Conservation (phyloP, 2,888 invertebrate species). For the Drosophila quinaria region DNA sequence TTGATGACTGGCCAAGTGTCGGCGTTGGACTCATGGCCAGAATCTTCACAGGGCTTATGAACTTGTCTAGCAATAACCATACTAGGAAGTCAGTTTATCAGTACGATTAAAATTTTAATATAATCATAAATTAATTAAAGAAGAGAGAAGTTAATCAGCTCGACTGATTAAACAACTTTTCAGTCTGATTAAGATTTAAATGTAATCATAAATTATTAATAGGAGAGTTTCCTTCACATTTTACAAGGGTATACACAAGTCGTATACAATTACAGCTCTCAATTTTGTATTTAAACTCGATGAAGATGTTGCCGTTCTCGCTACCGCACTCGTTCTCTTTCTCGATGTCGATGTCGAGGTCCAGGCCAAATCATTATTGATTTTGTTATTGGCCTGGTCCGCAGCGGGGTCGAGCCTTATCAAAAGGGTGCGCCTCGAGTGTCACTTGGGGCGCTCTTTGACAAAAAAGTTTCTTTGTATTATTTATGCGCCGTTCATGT, state of each 20-base stretch:
- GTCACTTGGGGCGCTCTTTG: slow-evolving; percentile 72
- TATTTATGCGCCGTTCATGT: slow-evolving; percentile 64
- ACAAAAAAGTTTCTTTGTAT: slow-evolving; percentile 75
- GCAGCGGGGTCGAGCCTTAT: slow-evolving; percentile 23
- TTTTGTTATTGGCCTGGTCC: slow-evolving; percentile 64
- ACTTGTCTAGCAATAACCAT: neutral
- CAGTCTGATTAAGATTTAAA: neutral
- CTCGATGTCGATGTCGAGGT: slow-evolving; percentile 33
- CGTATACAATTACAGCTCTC: neutral
- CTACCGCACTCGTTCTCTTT: neutral
- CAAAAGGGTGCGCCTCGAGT: slow-evolving; percentile 70
- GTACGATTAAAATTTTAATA: neutral
- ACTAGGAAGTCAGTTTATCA: neutral
- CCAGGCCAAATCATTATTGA: slow-evolving; percentile 70
- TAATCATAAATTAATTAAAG: neutral
- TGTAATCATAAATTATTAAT: neutral
- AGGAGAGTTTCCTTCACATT: neutral
- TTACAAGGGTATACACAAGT: slow-evolving; percentile 35
- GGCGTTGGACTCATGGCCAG: slow-evolving; percentile 31
- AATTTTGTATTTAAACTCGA: slow-evolving; percentile 37
- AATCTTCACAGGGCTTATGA: slow-evolving; percentile 1
- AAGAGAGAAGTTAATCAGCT: neutral
- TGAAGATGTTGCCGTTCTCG: slow-evolving; percentile 15
- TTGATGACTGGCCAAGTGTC: slow-evolving; percentile 63
- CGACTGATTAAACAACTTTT: neutral